A percentile compares a stretch with the other conserved stretches of the same genome.
These are phyloP conservation scores for Calyptomena viridis DNA, from an alignment of 2,113 vertebrate species.

Conservation along the genomic window DNA sequence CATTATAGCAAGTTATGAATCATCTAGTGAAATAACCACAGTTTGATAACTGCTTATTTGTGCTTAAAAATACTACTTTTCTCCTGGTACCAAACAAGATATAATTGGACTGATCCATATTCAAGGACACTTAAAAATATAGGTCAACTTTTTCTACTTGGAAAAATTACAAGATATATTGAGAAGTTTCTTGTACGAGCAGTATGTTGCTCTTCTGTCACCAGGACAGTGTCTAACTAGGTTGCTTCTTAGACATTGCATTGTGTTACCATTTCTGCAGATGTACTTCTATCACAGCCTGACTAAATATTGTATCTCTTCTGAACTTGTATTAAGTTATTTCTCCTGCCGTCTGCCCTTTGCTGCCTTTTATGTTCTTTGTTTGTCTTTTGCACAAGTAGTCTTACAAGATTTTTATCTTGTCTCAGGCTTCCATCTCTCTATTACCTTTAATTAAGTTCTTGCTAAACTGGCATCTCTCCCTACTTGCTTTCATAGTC, in stretches of 20 bases:
- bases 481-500: neutral
- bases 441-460: conserved; percentile 14
- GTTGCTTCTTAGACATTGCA: neutral
- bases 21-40: neutral
- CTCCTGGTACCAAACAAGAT: neutral
- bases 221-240: neutral
- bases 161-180: neutral
- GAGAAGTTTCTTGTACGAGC: neutral
- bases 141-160: neutral
- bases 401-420: neutral
- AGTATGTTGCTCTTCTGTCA: neutral
- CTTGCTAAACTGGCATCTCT: neutral
- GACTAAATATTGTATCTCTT: neutral
- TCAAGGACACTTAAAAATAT: neutral
- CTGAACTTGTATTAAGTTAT: neutral
- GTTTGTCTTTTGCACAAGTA: neutral
- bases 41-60: neutral
- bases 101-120: neutral
- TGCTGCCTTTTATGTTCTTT: neutral
- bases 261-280: neutral
- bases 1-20: neutral
- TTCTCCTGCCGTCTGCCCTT: neutral
- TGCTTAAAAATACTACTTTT: neutral
- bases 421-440: neutral
- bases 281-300: neutral